Base-by-base conservation (phyloP, 2,113 vertebrate genomes). In the Cyphomyrus plagiostoma region DNA sequence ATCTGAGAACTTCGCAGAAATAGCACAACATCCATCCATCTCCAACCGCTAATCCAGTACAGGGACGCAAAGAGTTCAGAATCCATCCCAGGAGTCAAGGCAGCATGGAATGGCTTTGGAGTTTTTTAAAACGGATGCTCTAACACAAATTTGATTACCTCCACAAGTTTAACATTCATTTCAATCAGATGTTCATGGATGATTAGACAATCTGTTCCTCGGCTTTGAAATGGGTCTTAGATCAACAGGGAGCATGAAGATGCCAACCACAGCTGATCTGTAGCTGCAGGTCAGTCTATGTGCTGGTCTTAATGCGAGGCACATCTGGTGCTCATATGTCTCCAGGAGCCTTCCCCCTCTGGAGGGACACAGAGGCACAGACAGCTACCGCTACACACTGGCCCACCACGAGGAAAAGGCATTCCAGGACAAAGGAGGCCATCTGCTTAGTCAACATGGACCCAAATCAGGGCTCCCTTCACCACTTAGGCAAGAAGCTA, bases 291-390 rank as follows among this genome's bases (percentile, higher is more conserved):
- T 70, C 53, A 30, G 87, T 17, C 21, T 35, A 46, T 30, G 56
- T 42, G 74, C 74, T 80, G 48, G 45, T 50, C 26, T 88, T 87
- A 77, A 77, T 50, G 88, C 35, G 82, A 89, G 89, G 89, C 89
- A 93, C 92, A 93, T 92, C 92, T 93, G 92, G 92, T 87, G n/a
- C 49, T 84, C 92, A 93, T 89, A 90, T 93, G 92, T 45, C 82
- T 84, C 82, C 7, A 23, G 82, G 82, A 84, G 42, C 45, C 82
- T 42, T 21, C 39, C 39, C 50, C 89, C 88, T 52, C 50, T 84
- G 52, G 70, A 88, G 45, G 52, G 26, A 86, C 53, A 21, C 10
- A 17, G 56, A 88, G 53, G 17, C n/a, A 21, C 50, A 58, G 35
- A 26, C 30, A 35, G 49, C 39, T 46, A 45, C 74, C 3, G 35